Conservation (phyloP, 2,113 vertebrate genomes). For the Pithys albifrons region DNA sequence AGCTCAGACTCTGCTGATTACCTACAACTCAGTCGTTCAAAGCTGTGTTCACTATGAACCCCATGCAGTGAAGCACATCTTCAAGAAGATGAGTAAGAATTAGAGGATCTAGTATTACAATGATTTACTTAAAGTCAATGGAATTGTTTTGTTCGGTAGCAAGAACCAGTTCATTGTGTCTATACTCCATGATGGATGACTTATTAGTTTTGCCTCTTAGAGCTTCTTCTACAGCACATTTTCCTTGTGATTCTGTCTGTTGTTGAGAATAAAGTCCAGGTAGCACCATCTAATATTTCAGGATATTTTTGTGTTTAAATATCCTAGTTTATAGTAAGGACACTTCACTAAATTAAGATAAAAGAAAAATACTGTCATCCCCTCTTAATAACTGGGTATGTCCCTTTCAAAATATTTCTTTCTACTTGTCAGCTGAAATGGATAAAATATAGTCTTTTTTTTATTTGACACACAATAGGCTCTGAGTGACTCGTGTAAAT, state of each 20-base stretch:
- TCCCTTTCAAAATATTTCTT: slow-evolving; percentile 27
- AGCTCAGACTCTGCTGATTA: not conserved
- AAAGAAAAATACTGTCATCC: not conserved
- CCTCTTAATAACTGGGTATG: not conserved
- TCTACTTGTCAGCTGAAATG: not conserved
- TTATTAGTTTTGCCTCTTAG: not conserved
- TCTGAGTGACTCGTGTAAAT: slow-evolving; percentile 46
- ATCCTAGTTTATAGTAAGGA: not conserved
- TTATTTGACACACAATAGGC: slow-evolving; percentile 20
- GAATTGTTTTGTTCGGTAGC: not conserved
- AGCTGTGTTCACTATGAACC: not conserved
- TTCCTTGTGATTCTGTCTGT: not conserved
- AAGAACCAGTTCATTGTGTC: not conserved
- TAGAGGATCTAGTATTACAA: not conserved
- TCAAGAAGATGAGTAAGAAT: not conserved
- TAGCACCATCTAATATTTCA: not conserved
- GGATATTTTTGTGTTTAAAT: not conserved
- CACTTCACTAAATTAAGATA: not conserved
- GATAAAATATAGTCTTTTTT: slow-evolving; percentile 14
- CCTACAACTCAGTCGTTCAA: not conserved
- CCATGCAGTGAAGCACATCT: not conserved
- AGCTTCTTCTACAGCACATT: not conserved
- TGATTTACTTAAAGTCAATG: not conserved
- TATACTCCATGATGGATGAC: not conserved
- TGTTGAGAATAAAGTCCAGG: not conserved